Conservation (phyloP, 2,888 invertebrate species). For the Drosophila dives region DNA sequence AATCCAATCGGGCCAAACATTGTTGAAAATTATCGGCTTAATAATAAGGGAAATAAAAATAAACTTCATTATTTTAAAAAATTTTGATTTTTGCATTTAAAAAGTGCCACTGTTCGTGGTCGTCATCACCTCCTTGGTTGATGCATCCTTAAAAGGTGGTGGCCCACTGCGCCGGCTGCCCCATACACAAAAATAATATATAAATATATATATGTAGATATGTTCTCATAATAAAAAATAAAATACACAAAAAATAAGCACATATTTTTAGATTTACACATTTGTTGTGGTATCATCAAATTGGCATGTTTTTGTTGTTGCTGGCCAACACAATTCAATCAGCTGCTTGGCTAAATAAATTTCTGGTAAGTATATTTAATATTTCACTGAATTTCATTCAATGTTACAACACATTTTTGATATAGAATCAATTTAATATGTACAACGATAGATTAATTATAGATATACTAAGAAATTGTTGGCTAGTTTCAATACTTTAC, state of each 20-base stretch:
- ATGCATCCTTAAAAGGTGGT: conserved; percentile 83
- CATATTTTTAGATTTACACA: conserved; percentile 72
- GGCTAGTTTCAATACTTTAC: not conserved
- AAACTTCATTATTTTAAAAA: not conserved
- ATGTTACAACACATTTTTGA: conserved; percentile 21
- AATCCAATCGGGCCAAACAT: not conserved
- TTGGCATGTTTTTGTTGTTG: conserved; percentile 76
- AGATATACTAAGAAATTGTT: not conserved
- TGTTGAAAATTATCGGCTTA: not conserved
- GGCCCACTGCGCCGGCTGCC: conserved; percentile 63
- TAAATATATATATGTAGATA: conserved; percentile 25
- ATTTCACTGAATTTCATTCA: conserved; percentile 38
- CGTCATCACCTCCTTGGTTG: conserved; percentile 55
- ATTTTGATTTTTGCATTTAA: not conserved
- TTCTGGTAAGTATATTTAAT: conserved; percentile 27
- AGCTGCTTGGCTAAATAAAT: conserved; percentile 71
- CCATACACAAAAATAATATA: conserved; percentile 41
- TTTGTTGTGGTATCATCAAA: conserved; percentile 80
- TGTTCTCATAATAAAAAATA: conserved; percentile 50
- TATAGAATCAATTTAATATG: conserved; percentile 14
- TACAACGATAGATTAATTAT: not conserved
- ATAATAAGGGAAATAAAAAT: not conserved
- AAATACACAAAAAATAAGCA: conserved; percentile 6
- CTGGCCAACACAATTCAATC: conserved; percentile 79
- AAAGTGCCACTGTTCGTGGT: conserved; percentile 36